These are phyloP conservation scores for Agriopis marginaria DNA, from an alignment of 2,888 invertebrate species.

Conservation along the genomic window DNA sequence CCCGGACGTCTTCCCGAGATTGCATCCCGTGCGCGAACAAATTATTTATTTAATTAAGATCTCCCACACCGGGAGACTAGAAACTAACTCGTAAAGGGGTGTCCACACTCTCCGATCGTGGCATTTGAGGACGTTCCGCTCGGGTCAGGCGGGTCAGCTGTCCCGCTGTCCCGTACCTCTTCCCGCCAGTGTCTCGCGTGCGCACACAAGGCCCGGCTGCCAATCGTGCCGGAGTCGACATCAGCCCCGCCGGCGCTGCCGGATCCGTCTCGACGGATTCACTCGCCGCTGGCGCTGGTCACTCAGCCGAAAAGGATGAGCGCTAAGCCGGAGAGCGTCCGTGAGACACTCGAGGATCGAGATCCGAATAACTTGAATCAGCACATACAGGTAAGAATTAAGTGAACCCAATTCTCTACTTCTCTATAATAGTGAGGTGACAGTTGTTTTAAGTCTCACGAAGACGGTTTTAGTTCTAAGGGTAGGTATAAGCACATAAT, in stretches of 20 bases:
- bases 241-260: slow-evolving; percentile 22
- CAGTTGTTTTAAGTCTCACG: too few relatives aligned
- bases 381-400: slow-evolving; percentile 88
- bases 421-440: too few relatives aligned
- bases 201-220: slow-evolving; percentile 63
- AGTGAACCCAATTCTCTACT: too few relatives aligned
- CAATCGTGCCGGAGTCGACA: slow-evolving; percentile 60
- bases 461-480: too few relatives aligned
- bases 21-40: too few relatives aligned
- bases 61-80: neutral
- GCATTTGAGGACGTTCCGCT: slow-evolving; percentile 71
- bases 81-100: slow-evolving; percentile 37
- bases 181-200: slow-evolving; percentile 72
- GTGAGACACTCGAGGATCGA: slow-evolving; percentile 87
- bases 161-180: slow-evolving; percentile 56
- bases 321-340: slow-evolving; percentile 73
- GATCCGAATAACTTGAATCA: slow-evolving; percentile 90
- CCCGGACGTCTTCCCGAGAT: too few relatives aligned
- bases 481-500: too few relatives aligned
- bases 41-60: too few relatives aligned
- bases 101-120: slow-evolving; percentile 57
- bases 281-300: slow-evolving; percentile 6
- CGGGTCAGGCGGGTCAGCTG: slow-evolving; percentile 67
- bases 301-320: slow-evolving; percentile 51
- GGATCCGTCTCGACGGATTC: slow-evolving; percentile 16